Evolutionary conservation across 2,113 vertebrate species (phyloP).

Genomic region (Leucosticte australis): DNA sequence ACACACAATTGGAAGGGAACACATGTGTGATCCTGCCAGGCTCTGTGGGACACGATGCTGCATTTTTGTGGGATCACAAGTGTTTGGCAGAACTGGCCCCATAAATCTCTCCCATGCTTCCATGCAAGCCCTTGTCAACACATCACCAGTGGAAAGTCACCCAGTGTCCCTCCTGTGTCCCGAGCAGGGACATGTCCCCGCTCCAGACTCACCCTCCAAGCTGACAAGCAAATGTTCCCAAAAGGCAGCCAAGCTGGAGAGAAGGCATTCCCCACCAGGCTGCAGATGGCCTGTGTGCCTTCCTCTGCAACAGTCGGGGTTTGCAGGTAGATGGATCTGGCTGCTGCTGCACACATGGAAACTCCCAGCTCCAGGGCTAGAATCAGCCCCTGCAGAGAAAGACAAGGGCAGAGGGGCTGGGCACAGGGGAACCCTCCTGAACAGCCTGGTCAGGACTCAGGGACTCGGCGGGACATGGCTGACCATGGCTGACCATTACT

Average conservation of each 20-base stretch:
- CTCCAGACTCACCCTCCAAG: neutral
- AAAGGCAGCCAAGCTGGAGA: neutral
- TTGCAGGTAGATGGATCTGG: neutral
- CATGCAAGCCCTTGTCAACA: neutral
- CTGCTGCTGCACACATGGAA: neutral
- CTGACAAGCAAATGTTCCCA: neutral
- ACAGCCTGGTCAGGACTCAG: neutral
- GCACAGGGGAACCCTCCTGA: neutral
- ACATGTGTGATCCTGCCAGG: conserved; percentile 14
- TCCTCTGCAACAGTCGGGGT: neutral
- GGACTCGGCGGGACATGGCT: neutral
- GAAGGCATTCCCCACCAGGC: neutral
- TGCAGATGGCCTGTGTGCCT: neutral
- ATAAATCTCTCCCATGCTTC: conserved; percentile 26
- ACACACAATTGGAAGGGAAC: conserved; percentile 29
- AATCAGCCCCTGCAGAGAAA: neutral
- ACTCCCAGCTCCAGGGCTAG: neutral
- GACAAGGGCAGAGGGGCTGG: neutral
- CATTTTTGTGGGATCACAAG: conserved; percentile 54
- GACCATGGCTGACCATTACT: too few species aligned
- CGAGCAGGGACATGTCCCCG: neutral
- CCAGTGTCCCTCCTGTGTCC: neutral
- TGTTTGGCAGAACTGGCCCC: conserved; percentile 3
- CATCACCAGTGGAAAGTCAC: neutral
- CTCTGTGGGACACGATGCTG: neutral